These are phyloP conservation scores for Mythimna vitellina DNA, from an alignment of 2,888 invertebrate genomes.

Conservation along the genomic window DNA sequence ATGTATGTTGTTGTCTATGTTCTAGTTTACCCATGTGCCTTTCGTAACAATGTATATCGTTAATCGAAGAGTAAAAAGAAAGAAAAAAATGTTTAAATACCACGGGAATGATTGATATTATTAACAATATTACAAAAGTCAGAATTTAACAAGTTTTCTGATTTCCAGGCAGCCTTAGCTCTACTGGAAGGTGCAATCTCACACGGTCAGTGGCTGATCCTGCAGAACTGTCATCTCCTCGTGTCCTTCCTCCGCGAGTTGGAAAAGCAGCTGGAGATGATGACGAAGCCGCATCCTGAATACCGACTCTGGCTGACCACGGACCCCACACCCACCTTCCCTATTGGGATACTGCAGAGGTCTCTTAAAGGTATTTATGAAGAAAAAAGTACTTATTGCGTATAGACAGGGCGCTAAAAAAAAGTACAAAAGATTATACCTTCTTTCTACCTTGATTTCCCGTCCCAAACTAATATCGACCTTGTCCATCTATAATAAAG, in stretches of 20 bases:
- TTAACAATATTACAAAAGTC: too few species aligned
- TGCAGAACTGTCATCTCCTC: conserved; percentile 97
- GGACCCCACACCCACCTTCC: conserved; percentile 96
- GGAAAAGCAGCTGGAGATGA: conserved; percentile 95
- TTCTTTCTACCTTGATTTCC: background rate
- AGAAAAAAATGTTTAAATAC: too few species aligned
- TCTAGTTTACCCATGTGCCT: too few species aligned
- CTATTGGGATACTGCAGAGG: conserved; percentile 96
- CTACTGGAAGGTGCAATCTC: conserved; percentile 93
- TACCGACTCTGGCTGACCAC: conserved; percentile 98
- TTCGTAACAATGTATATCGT: too few species aligned
- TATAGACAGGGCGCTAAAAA: background rate
- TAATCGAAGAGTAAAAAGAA: too few species aligned
- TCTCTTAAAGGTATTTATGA: conserved; percentile 93
- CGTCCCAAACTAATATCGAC: background rate
- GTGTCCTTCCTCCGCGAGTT: conserved; percentile 94
- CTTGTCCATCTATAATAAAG: background rate
- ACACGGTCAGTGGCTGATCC: conserved; percentile 97
- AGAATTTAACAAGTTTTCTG: background rate
- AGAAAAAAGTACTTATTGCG: background rate
- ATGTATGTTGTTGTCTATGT: too few species aligned
- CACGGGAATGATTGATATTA: too few species aligned
- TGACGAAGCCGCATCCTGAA: conserved; percentile 96
- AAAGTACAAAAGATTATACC: background rate
- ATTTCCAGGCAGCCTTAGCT: conserved; percentile 91